phyloP scores from a whole-genome alignment of 1,140 invertebrate species.

The Ips nitidus region DNA sequence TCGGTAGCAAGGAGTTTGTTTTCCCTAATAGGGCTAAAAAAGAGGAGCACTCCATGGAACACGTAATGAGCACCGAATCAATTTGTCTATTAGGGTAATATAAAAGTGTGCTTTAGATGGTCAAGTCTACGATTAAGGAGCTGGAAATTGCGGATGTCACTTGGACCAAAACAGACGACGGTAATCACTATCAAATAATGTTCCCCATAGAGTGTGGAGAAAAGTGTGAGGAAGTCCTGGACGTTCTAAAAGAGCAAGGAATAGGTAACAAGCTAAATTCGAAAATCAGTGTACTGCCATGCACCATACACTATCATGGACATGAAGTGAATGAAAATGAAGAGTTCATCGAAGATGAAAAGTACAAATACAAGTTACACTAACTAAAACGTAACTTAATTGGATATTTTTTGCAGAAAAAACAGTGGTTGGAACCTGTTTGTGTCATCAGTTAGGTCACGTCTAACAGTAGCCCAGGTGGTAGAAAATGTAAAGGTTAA shows the following conservation, averaged over 20 bases:
- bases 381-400: not conserved
- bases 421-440: constrained; percentile 59
- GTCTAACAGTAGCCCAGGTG: constrained; percentile 71
- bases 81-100: not conserved
- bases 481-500: constrained; percentile 66
- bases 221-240: constrained; percentile 52
- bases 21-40: constrained; percentile 1
- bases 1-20: not conserved
- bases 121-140: constrained; percentile 25
- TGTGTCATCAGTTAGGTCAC: constrained; percentile 60
- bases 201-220: constrained; percentile 51
- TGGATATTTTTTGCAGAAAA: constrained; percentile 34
- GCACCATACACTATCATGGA: constrained; percentile 51
- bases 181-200: constrained; percentile 49
- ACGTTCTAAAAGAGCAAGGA: constrained; percentile 49
- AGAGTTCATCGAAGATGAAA: constrained; percentile 25
- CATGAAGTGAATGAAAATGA: constrained; percentile 31
- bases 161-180: constrained; percentile 39
- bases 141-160: constrained; percentile 33
- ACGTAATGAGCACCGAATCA: constrained; percentile 10
- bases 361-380: constrained; percentile 5
- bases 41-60: constrained; percentile 22
- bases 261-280: constrained; percentile 50
- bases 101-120: constrained; percentile 20
- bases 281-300: constrained; percentile 53